Evolutionary conservation across 2,113 vertebrate genomes (phyloP).

Genomic region (Tragelaphus buxtoni): DNA sequence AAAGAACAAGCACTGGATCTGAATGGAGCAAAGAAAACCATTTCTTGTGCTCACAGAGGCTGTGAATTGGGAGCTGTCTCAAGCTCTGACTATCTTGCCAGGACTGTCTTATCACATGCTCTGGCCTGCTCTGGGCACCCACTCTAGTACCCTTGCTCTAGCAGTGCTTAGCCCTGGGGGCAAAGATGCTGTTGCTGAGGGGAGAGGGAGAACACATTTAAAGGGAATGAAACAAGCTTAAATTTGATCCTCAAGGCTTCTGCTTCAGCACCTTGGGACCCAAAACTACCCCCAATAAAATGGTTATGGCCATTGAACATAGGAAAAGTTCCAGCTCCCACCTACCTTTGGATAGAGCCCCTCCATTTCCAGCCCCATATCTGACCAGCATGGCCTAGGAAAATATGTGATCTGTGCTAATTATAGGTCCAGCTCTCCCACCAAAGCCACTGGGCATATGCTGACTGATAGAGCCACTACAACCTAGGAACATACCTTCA

Average conservation of each 20-base stretch:
- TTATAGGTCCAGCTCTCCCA: neutral
- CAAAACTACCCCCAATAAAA: neutral
- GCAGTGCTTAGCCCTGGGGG: neutral
- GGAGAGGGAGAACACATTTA: neutral
- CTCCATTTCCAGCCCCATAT: neutral
- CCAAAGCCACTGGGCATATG: neutral
- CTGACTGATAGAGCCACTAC: neutral
- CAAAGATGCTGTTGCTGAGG: fast-evolving
- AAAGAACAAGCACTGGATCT: neutral
- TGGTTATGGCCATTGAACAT: neutral
- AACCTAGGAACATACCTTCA: neutral
- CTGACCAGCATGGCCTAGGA: neutral
- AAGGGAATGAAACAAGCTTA: neutral
- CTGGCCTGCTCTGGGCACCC: neutral
- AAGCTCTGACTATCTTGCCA: neutral
- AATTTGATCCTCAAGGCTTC: neutral
- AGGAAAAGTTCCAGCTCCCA: neutral
- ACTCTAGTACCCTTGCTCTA: neutral
- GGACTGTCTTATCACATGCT: neutral
- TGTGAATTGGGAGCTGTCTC: neutral
- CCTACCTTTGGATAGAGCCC: neutral
- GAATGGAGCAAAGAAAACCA: neutral
- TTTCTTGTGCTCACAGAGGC: neutral
- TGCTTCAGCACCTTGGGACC: neutral
- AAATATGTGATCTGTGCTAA: neutral